Base-by-base conservation (phyloP, 2,888 invertebrate species). In the Crocallis elinguaria region DNA sequence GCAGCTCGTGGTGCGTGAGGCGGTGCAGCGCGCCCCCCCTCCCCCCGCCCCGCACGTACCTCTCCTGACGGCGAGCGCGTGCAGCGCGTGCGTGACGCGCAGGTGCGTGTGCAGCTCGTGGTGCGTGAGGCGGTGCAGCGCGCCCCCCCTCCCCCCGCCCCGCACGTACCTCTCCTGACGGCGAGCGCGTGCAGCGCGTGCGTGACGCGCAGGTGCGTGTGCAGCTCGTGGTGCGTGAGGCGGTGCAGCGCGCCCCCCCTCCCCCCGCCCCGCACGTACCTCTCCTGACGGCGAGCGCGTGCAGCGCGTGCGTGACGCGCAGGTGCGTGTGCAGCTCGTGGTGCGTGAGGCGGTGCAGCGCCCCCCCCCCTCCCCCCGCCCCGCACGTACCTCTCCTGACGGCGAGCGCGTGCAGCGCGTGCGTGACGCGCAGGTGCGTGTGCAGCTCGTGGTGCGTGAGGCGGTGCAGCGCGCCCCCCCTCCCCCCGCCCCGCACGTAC, bases 181-280 rank as follows among this genome's bases (percentile, higher is more conserved):
- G 97, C 94, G 56, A 97, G 93, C 94, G 66, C 97, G 93, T 5
- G 98, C 96, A 87, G 98, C 96, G 35, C 98, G 82, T 99, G 98
- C 86, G 98, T 97, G 74, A 99, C 99, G 4, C 98, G 98, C 69
- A 98, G 92, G 48, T 94, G 92, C 49, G 95, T 88, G 65, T 95
- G 92, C 67, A 97, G 92, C 83, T 97, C 97, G 67, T 95, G 95
- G 74, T 97, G 94, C 19, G 98, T 98, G 60, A 99, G 92, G 68
- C 97, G 29, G 29, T 29, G 29, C 29, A 29, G 29, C 11, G 23
- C 23, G 23, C 23, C 7, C 3, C 23, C 7, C 8, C 23, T 6
- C 23, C 7, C 3, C 23, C 7, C 8, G 7, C 23, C 6, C 7
- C 6, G 6, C 2, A 6, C 23, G 1, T 6, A 23, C 23, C 23